Base-by-base conservation (phyloP, 2,888 invertebrate genomes). In the Asteroscopus sphinx region DNA sequence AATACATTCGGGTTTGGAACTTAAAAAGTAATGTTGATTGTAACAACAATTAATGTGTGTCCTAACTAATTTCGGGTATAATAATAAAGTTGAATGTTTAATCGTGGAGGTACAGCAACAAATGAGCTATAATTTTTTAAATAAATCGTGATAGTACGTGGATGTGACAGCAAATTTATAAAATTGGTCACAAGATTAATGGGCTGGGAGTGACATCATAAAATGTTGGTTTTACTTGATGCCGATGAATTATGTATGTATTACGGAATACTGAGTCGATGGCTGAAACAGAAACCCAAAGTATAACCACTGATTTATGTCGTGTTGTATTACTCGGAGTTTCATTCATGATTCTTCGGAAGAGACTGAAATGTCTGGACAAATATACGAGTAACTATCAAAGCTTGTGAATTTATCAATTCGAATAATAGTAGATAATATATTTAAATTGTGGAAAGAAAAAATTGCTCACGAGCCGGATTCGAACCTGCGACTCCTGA, bases 171-270 rank as follows among this genome's bases (percentile, higher is more conserved):
- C 48, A 72, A 74, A 85, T 85, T 82, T 82, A 83, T 66, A 53
- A 57, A 62, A 69, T 85, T 81, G 80, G 77, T 59, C 62, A 63
- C 37, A 55, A 73, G 73, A 85, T 84, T 85, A 83, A 84, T 79
- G 64, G 63, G 45, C 44, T 52, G 57, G 45, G 65, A 73, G 61
- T 74, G 54, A 69, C 69, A 76, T 72, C 52, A 68, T 70, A 54
- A 69, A 76, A 77, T 65, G 61, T 64, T 73, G 71, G 68, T 80
- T 76, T 69, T 52, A 69, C 59, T 59, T 62, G 52, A 66, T 53
- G 28, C 33, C 26, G 13, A 55, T 56, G 45, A 61, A 66, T 66
- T 70, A 60, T 54, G 25, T 59, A 53, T 46, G 15, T 49, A 47
- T 12, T 39, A 25, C 16, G 35, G n/a, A 44, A 51, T 58, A 57